Conservation (phyloP, 30 jellyfish, hydroid and myxozoan genomes). For the Pelagia noctiluca region DNA sequence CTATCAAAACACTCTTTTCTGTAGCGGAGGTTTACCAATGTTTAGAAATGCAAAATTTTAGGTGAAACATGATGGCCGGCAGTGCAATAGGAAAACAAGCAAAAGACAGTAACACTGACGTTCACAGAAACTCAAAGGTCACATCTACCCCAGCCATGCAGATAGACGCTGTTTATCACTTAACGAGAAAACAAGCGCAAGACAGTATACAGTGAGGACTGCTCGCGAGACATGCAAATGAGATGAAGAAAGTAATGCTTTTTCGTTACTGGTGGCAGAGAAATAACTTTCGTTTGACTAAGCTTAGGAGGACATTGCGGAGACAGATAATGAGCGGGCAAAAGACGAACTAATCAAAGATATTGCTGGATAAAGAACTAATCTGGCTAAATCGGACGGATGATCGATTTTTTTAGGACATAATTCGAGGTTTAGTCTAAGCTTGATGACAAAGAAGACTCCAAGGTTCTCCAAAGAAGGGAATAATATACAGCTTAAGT, state of each 20-base stretch:
- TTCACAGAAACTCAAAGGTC: too few species aligned
- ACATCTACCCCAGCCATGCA: too few species aligned
- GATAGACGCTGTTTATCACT: too few species aligned
- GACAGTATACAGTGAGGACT: too few species aligned
- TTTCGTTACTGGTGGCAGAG: not conserved
- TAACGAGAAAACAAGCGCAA: too few species aligned
- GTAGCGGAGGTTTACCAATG: too few species aligned
- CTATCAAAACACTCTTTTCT: too few species aligned
- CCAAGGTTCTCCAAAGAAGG: constrained; percentile 10
- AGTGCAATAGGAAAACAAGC: too few species aligned
- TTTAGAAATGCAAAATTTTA: too few species aligned
- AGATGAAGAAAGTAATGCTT: not conserved
- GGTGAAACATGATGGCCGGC: too few species aligned
- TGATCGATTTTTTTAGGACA: constrained; percentile 9
- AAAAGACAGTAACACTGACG: too few species aligned
- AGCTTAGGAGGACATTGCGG: not conserved
- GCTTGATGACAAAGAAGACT: not conserved
- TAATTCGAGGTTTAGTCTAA: not conserved
- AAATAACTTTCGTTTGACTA: not conserved
- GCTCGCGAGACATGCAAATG: constrained; percentile 7
- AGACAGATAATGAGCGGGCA: constrained; percentile 7
- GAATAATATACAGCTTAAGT: constrained; percentile 5
- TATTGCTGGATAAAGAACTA: not conserved
- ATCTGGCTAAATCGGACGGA: constrained; percentile 10
- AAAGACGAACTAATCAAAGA: constrained; percentile 8